A percentile compares a stretch with the other conserved stretches of the same genome.
Evolutionary conservation across 2,113 vertebrate species (phyloP).

Genomic region (Sinocyclocheilus anshuiensis): DNA sequence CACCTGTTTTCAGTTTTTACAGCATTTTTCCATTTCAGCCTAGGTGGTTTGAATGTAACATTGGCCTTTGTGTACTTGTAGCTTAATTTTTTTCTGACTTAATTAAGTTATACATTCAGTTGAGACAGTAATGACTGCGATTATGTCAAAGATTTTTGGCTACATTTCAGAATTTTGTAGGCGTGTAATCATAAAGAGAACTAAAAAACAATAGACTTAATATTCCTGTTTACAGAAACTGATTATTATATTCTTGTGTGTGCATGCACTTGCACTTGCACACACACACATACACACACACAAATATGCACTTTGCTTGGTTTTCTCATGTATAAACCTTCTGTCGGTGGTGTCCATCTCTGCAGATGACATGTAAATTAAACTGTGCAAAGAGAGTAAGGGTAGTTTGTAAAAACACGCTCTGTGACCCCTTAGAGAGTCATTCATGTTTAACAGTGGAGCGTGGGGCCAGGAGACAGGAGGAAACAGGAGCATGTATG

Average conservation of each 20-base stretch:
- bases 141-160: neutral
- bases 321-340: conserved; percentile 16
- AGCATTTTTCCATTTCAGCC: neutral
- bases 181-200: neutral
- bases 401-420: conserved; percentile 62
- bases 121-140: neutral
- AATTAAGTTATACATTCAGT: neutral
- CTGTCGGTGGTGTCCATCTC: conserved; percentile 1
- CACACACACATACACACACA: too few relatives aligned
- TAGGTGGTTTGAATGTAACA: neutral
- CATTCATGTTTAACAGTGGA: conserved; percentile 70
- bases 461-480: conserved; percentile 51
- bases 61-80: neutral
- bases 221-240: neutral
- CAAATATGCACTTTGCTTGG: neutral
- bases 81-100: neutral
- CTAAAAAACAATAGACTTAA: neutral
- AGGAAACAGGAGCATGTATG: conserved; percentile 69
- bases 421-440: conserved; percentile 63
- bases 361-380: conserved; percentile 60
- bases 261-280: neutral
- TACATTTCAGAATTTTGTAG: neutral
- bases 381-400: conserved; percentile 61
- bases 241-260: neutral
- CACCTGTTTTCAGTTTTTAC: neutral